Evolutionary conservation across 2,797 vertebrate genomes (phyloP), one percentile per base, ranked within the genome.

Genomic region (Gila robusta): DNA sequence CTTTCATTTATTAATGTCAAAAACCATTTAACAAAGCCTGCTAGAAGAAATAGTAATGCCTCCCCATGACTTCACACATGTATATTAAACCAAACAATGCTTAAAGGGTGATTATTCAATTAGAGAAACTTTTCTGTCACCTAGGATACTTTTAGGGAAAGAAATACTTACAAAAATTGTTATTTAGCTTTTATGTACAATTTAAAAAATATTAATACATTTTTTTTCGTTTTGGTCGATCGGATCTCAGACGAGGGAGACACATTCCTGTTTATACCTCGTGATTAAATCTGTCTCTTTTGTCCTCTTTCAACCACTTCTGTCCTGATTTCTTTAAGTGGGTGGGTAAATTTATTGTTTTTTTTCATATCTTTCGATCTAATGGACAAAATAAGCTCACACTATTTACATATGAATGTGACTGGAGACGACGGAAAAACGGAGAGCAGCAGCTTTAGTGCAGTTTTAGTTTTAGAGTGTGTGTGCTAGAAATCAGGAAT

Each of bases 1-100:
- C 10, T 52, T 44, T 23, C 26, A 37, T 80, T 52, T 66, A 80
- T 73, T 72, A 7, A 85, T 12, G 66, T 39, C 17, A 56, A 71
- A 86, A 56, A 14, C 11, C 28, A 21, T 32, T 28, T 80, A 69
- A 10, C 26, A 67, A 67, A 56, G 2, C 47, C 32, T 12, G 49
- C 28, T 21, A 56, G 26, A 77, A 56, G 32, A 39, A 59, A 32
- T 19, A 54, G 21, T n/a, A 23, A 78, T 49, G 21, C 21, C 21
- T 23, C 21, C 21, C 12, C 54, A 56, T 56, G 21, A 56, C 54
- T 56, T 56, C 8, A 56, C 8, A 59, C 12, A 28, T 66, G 35
- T 44, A 26, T 28, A 62, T 44, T 9, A 64, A 64, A 79, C 21
- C 56, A 44, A 11, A 62, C 9, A 62, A 64, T 17, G 49, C 32